These are phyloP conservation scores for Pilophorus perplexus DNA, from an alignment of 2,888 invertebrate species.

Conservation along the genomic window DNA sequence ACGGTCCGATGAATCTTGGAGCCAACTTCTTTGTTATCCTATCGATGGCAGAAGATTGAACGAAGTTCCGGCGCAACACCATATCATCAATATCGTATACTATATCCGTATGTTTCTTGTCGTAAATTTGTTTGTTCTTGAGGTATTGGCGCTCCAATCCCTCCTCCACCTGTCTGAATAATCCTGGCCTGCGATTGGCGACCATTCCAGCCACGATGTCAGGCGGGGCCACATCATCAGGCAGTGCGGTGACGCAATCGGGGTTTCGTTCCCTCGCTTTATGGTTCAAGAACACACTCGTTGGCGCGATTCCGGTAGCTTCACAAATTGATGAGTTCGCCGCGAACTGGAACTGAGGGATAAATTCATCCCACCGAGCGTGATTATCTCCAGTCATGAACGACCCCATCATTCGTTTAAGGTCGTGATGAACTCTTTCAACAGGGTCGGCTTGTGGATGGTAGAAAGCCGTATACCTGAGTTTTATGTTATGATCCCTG, in stretches of 20 bases:
- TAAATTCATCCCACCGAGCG: slow-evolving; percentile 45
- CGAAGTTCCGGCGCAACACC: neutral
- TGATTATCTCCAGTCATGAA: slow-evolving; percentile 43
- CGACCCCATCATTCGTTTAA: slow-evolving; percentile 47
- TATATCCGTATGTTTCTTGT: neutral
- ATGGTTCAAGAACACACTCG: neutral
- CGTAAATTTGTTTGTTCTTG: neutral
- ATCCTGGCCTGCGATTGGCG: too few species aligned
- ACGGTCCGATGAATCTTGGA: neutral
- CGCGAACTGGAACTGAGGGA: slow-evolving; percentile 46
- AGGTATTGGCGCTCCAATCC: neutral
- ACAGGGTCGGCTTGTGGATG: slow-evolving; percentile 49
- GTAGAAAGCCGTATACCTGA: slow-evolving; percentile 44
- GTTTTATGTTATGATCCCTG: slow-evolving; percentile 20
- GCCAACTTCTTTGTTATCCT: neutral
- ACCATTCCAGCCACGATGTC: neutral
- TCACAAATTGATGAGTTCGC: slow-evolving; percentile 44
- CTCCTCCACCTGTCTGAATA: too few species aligned
- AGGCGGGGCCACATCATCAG: neutral
- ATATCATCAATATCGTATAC: neutral
- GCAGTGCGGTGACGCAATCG: neutral
- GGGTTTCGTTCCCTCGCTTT: neutral
- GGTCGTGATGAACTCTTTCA: slow-evolving; percentile 47
- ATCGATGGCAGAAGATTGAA: neutral
- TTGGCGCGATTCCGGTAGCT: slow-evolving; percentile 19